Base-by-base conservation (phyloP, 1,140 invertebrate species). In the Cydia strobilella region DNA sequence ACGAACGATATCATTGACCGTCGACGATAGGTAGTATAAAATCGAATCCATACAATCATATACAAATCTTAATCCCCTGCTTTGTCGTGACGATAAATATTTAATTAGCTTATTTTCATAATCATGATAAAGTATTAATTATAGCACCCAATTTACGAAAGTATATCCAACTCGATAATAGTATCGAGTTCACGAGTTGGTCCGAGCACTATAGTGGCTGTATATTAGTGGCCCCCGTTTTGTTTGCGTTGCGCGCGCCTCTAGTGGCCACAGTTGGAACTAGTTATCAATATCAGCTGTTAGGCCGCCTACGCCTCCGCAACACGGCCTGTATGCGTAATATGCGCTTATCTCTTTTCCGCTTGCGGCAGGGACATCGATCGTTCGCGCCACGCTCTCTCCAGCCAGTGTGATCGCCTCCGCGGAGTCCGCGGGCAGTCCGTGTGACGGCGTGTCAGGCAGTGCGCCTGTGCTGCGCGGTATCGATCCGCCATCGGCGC, bases 401-500 rank as follows among this genome's bases (percentile, higher is more conserved):
- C 81, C 79, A 80, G 81, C 79, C 84, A 86, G 83, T 82, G 72
- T 75, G 77, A 75, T 75, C 75, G 74, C 69, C 72, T 63, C 71
- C 75, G 77, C 73, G 63, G 73, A 76, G 71, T 63, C 71, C 75
- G 77, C 73, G 63, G 73, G 77, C 79, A 31, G 71, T 66, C 13
- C 73, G 79, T 76, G 80, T 82, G 85, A 79, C 81, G 81, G 81
- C 79, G 80, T 76, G 82, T 84, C 83, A 83, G 77, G 72, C 63
- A 86, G 85, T 92, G 92, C 90, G 91, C 90, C 82, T 89, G 90
- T 90, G 86, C 79, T 83, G 82, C 74, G 82, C 81, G 82, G 80
- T 93, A 93, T 93, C 89, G 92, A 93, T 93, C 91, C 81, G 84
- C 79, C 80, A 77, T 79, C 80, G 87, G 84, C 89, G 79, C 92